phyloP scores from a whole-genome alignment of 2,888 invertebrate genomes.

The Siphonodentalium dalli region DNA sequence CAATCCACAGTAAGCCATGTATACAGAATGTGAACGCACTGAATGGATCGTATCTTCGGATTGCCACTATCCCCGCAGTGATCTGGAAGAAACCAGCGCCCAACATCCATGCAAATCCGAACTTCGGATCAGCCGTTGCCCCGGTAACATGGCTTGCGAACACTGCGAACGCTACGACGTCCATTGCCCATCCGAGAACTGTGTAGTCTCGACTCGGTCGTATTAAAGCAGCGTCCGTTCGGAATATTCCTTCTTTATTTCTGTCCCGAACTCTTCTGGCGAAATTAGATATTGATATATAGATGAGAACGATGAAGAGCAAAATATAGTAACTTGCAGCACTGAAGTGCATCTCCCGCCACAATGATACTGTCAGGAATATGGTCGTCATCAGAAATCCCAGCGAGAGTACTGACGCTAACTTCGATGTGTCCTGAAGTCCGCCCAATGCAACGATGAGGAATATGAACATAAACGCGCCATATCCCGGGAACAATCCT shows the following conservation, averaged over 20 bases:
- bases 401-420: constrained; percentile 32
- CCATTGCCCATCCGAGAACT: constrained; percentile 35
- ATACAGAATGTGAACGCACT: constrained; percentile 31
- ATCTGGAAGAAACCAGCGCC: constrained; percentile 34
- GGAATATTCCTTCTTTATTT: too few species aligned
- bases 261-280: too few species aligned
- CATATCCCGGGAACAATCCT: constrained; percentile 36
- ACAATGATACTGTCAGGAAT: too few species aligned
- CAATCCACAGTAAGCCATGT: constrained; percentile 37
- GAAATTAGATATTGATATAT: too few species aligned
- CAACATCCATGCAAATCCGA: constrained; percentile 37
- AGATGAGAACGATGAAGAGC: too few species aligned
- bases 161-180: constrained; percentile 34
- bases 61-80: constrained; percentile 29
- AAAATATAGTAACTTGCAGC: too few species aligned
- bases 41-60: constrained; percentile 30
- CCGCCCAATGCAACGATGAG: constrained; percentile 29
- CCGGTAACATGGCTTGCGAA: constrained; percentile 35
- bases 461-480: constrained; percentile 33
- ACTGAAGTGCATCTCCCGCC: too few species aligned
- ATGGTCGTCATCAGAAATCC: too few species aligned
- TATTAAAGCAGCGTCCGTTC: too few species aligned
- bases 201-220: constrained; percentile 31
- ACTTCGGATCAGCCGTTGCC: constrained; percentile 16
- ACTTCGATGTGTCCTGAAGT: constrained; percentile 25